Evolutionary conservation across 2,888 invertebrate species (phyloP).

Genomic region (Synergus gifuensis): DNA sequence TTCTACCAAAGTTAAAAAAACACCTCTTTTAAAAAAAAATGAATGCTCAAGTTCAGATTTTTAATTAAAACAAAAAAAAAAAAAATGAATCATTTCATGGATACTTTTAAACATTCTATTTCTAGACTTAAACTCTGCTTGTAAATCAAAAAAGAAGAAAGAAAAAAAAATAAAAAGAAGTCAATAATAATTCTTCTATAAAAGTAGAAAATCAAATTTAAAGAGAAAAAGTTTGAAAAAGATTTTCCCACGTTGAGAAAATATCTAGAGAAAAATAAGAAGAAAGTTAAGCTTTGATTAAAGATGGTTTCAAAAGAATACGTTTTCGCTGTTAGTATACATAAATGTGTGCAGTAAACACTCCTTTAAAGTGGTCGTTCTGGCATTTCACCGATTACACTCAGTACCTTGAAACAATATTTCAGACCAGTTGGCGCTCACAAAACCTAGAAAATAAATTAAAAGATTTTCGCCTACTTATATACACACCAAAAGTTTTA

Average conservation of each 20-base stretch:
- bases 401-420: background rate
- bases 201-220: background rate
- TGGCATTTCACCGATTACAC: background rate
- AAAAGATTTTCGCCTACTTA: background rate
- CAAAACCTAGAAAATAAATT: background rate
- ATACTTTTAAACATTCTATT: too few relatives aligned
- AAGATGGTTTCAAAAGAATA: background rate
- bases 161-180: too few relatives aligned
- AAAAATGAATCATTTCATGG: too few relatives aligned
- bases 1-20: too few relatives aligned
- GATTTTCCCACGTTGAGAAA: too few relatives aligned
- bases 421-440: background rate
- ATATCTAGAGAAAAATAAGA: background rate
- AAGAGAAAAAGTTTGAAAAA: background rate
- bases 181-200: background rate
- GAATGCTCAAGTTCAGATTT: too few relatives aligned
- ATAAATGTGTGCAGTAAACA: conserved; percentile 2
- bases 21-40: too few relatives aligned
- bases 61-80: too few relatives aligned
- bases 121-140: too few relatives aligned
- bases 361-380: background rate
- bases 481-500: too few relatives aligned
- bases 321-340: background rate
- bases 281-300: background rate
- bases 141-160: too few relatives aligned